phyloP scores from a whole-genome alignment of 2,888 invertebrate genomes.

The Automeris io region DNA sequence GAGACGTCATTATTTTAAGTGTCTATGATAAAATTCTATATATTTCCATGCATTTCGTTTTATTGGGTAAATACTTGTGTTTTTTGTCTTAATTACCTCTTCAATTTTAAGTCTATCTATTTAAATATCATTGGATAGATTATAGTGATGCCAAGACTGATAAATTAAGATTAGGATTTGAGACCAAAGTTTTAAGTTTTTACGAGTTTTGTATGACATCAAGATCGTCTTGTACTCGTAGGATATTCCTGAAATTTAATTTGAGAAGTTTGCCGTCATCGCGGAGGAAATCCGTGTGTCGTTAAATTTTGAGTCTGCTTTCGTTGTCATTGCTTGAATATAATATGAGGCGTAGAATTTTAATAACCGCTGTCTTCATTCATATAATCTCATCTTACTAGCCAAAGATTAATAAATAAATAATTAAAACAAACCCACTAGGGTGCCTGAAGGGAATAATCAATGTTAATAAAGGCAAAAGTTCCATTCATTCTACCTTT shows the following conservation, averaged over 20 bases:
- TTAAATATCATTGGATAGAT: constrained; percentile 58
- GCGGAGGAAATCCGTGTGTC: constrained; percentile 46
- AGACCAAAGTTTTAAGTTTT: constrained; percentile 51
- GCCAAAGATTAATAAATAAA: no score
- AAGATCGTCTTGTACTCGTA: constrained; percentile 47
- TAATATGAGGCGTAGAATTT: no score
- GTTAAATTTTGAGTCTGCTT: constrained; percentile 31
- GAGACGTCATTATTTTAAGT: no score
- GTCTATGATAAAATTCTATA: no score
- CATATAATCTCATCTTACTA: no score
- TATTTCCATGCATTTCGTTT: no score
- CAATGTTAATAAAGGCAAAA: no score
- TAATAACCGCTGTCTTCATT: no score
- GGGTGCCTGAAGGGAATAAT: no score
- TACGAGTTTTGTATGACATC: constrained; percentile 64
- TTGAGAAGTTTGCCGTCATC: constrained; percentile 61
- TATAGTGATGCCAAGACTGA: constrained; percentile 51
- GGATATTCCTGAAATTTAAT: constrained; percentile 56
- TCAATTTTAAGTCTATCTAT: constrained; percentile 56
- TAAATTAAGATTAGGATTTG: constrained; percentile 52
- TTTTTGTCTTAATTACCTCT: constrained; percentile 44
- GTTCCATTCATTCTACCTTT: no score
- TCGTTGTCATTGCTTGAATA: constrained; percentile 20
- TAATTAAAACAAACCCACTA: no score
- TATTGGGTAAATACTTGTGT: no score